phyloP scores from a whole-genome alignment of 2,888 invertebrate genomes.

The Escarpia spicata region DNA sequence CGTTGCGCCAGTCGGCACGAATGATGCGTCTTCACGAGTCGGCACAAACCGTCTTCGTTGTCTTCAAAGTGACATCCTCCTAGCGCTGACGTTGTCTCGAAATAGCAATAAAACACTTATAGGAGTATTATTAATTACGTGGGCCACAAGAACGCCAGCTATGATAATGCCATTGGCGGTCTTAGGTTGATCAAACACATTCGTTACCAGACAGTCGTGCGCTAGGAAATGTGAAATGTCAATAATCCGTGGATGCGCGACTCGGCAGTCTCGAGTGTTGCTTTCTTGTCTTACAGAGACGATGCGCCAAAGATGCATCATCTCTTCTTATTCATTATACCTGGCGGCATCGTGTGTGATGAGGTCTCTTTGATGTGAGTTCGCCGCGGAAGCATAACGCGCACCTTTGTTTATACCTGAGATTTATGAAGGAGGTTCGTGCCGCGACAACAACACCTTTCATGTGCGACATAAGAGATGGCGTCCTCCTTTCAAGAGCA shows the following conservation, averaged over 20 bases:
- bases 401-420: background rate
- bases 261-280: background rate
- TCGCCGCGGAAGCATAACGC: background rate
- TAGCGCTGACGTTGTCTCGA: background rate
- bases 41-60: background rate
- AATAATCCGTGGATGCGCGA: background rate
- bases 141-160: background rate
- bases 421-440: background rate
- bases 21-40: background rate
- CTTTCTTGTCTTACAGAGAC: background rate
- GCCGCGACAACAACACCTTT: background rate
- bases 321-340: background rate
- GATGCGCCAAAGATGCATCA: background rate
- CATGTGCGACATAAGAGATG: background rate
- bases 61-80: background rate
- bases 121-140: background rate
- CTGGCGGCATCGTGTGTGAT: background rate
- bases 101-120: background rate
- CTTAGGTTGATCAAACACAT: background rate
- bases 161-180: constrained; percentile 1
- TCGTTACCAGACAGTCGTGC: background rate
- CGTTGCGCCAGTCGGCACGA: background rate
- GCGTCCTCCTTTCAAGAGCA: background rate
- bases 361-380: background rate
- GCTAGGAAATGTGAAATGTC: background rate